Conservation (phyloP, 1,140 invertebrate genomes). For the Amphibalanus amphitrite region DNA sequence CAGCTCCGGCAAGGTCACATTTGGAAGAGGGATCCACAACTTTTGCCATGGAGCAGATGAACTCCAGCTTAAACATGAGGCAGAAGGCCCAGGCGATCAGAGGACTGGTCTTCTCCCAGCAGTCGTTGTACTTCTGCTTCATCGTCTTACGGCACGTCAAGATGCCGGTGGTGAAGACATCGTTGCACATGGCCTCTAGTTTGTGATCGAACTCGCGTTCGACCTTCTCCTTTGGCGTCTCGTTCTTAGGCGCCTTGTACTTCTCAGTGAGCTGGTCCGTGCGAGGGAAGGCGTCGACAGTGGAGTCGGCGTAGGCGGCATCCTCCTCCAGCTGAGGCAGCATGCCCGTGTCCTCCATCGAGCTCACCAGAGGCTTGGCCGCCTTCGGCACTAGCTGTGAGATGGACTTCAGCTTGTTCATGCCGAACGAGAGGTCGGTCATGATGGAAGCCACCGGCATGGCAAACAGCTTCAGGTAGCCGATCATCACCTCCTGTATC, state of each 20-base stretch:
- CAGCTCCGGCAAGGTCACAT: not conserved
- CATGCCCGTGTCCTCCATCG: not conserved
- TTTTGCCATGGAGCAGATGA: not conserved
- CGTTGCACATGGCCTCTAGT: not conserved
- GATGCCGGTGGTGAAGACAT: not conserved
- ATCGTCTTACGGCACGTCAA: not conserved
- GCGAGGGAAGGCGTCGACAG: not conserved
- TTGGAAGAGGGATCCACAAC: not conserved
- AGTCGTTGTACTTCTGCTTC: not conserved
- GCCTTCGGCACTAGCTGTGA: not conserved
- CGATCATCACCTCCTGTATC: not conserved
- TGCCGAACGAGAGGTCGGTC: not conserved
- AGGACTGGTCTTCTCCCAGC: not conserved
- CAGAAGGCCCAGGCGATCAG: not conserved
- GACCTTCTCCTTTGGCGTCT: not conserved
- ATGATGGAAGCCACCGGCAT: not conserved
- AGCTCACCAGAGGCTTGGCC: not conserved
- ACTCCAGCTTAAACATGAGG: not conserved
- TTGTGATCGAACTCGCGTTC: not conserved
- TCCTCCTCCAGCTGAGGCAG: not conserved
- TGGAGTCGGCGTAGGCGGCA: not conserved
- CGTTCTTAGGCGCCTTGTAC: not conserved
- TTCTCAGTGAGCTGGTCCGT: not conserved
- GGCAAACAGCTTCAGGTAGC: constrained; percentile 1
- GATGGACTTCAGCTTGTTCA: not conserved